phyloP scores from a whole-genome alignment of 2,113 vertebrate genomes.

The Chionodraco myersi region DNA sequence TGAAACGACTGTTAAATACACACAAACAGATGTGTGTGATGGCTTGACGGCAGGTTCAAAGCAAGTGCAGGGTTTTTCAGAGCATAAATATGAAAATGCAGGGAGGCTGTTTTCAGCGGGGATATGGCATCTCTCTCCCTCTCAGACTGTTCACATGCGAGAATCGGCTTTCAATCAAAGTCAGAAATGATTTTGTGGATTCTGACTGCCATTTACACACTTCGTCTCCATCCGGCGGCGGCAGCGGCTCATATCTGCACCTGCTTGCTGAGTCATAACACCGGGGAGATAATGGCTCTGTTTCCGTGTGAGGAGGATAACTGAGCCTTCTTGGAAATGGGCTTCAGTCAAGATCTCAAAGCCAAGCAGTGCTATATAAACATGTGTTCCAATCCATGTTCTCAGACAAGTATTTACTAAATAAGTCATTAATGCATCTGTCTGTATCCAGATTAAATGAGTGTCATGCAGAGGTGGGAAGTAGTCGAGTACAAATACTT shows the following conservation, averaged over 20 bases:
- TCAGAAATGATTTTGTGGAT: constrained; percentile 65
- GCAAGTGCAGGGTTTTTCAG: constrained; percentile 53
- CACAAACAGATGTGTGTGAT: constrained; percentile 50
- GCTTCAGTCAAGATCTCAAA: constrained; percentile 24
- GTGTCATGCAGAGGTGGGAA: background rate
- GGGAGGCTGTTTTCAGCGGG: constrained; percentile 53
- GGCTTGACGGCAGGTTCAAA: constrained; percentile 66
- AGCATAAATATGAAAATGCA: constrained; percentile 66
- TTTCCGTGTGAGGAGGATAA: constrained; percentile 36
- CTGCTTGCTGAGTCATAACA: constrained; percentile 53
- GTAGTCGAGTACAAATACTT: too few relatives aligned
- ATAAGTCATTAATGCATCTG: constrained; percentile 11
- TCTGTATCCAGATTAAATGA: background rate
- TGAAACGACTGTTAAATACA: constrained; percentile 42
- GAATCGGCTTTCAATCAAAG: constrained; percentile 74
- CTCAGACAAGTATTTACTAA: background rate
- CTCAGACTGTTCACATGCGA: constrained; percentile 55
- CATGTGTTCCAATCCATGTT: background rate
- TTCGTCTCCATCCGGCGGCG: constrained; percentile 52
- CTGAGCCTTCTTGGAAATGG: constrained; percentile 37
- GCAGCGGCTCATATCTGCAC: constrained; percentile 57
- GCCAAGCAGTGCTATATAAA: background rate
- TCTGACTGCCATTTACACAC: constrained; percentile 58
- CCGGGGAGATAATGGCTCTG: constrained; percentile 47
- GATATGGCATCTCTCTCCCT: constrained; percentile 45